Evolutionary conservation across 2,113 vertebrate genomes (phyloP).

Genomic region (Leucosticte australis): DNA sequence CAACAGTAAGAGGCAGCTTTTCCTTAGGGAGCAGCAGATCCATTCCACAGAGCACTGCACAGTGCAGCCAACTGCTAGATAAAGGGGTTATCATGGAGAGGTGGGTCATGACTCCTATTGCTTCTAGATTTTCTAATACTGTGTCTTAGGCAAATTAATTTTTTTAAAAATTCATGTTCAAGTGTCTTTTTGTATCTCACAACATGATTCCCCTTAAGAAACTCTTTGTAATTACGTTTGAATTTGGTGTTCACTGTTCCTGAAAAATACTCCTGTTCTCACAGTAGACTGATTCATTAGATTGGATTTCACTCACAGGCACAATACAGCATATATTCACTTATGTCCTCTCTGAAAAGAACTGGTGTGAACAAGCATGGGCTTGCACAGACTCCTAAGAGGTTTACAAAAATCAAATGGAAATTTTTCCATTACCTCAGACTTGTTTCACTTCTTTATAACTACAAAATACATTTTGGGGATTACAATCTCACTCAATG

Average conservation of each 20-base stretch:
- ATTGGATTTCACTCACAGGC: background rate
- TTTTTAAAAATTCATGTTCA: background rate
- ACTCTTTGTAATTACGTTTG: background rate
- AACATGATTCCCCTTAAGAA: background rate
- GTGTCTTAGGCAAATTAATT: background rate
- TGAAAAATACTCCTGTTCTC: background rate
- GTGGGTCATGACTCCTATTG: background rate
- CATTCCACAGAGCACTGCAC: background rate
- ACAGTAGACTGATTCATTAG: background rate
- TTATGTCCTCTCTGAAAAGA: background rate
- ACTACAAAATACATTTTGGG: background rate
- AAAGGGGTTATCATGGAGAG: background rate
- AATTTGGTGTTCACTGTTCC: background rate
- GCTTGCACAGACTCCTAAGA: background rate
- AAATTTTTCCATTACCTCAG: background rate
- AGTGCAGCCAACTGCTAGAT: too few relatives aligned
- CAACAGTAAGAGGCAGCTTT: background rate
- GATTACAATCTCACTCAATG: background rate
- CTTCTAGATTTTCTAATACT: background rate
- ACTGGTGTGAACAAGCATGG: background rate
- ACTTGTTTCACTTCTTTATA: background rate
- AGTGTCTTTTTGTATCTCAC: background rate
- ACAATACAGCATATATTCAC: background rate
- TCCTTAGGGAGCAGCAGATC: background rate
- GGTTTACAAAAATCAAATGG: background rate